Evolutionary conservation across 1,140 invertebrate species (phyloP), one percentile per base, ranked within the genome.

Genomic region (Brachionus sp.): DNA sequence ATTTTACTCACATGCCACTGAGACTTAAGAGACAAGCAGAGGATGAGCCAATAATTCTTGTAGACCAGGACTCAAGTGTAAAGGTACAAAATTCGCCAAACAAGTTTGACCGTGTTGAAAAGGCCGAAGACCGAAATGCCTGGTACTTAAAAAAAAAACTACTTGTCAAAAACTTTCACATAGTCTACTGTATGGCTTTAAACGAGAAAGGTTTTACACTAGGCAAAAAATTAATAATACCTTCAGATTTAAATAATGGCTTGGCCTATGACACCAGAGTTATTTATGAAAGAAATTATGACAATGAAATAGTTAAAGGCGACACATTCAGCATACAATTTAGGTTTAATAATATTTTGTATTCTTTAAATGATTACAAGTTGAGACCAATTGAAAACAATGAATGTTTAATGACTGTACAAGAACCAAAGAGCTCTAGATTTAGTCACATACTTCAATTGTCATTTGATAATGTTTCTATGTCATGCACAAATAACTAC

Each of bases 61-160:
- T 29, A 3, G 73, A 77, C 37, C 29, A 44, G 5, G 73, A 53
- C 13, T 44, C 29, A 29, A 44, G 7, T 29, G 2, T 2, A 42
- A 33, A 33, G 19, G 75, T 53, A 7, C 75, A 78, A 39, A 37
- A 37, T 70, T 37, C 66, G 3, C 66, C 33, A 37, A 42, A 9
- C 25, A 53, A 78, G 10, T 78, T 57, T 62, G 33, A 80, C 25
- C n/a, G 39, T 25, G 35, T 80, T 7, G 50, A 80, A 80, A 80
- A 57, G 23, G 12, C 25, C 23, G 75, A 78, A 12, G 62, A 80
- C 12, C 9, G 50, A 5, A 23, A 62, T n/a, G 19, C 50, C 4
- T 80, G 77, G 77, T 80, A 50, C n/a, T 39, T 80, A 0, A 80
- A 80, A 12, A 66, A 23, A 39, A 66, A 80, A 66, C 33, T 80